Percentiles rank a stretch among this genome's conserved stretches.
phyloP scores from a whole-genome alignment of 2,113 vertebrate genomes.

The Oreamnos americanus region DNA sequence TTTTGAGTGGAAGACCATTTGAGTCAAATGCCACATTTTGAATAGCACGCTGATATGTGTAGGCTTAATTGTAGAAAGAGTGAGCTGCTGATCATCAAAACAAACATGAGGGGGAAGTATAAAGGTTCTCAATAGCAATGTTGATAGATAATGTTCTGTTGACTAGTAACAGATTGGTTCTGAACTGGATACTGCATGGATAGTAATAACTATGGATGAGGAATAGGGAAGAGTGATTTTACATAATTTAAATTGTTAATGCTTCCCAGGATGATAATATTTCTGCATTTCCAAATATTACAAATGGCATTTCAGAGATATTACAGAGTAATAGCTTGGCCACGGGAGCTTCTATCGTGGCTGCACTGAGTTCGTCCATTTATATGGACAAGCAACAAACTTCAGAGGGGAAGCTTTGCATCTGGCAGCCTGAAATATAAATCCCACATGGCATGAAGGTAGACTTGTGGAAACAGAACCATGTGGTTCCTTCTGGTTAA shows the following conservation, averaged over 20 bases:
- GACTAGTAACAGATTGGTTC: not conserved
- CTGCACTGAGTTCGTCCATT: not conserved
- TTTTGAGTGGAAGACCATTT: not conserved
- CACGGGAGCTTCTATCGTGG: not conserved
- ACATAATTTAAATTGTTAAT: not conserved
- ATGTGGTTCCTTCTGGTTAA: not conserved
- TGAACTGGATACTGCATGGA: not conserved
- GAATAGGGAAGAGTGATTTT: not conserved
- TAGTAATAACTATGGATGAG: not conserved
- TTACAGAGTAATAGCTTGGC: not conserved
- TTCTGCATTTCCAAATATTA: not conserved
- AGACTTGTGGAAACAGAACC: not conserved
- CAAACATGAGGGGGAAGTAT: not conserved
- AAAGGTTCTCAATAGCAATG: not conserved
- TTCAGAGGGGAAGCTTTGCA: not conserved
- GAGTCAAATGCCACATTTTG: constrained; percentile 7
- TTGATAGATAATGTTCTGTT: not conserved
- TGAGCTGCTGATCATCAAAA: constrained; percentile 30
- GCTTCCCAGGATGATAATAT: not conserved
- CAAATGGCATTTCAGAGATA: not conserved
- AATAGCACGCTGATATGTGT: not conserved
- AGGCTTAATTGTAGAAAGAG: constrained; percentile 1
- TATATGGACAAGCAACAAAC: not conserved
- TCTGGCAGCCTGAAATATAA: not conserved
- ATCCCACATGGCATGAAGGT: not conserved